Evolutionary conservation across 1,140 invertebrate species (phyloP).

Genomic region (Limonius californicus): DNA sequence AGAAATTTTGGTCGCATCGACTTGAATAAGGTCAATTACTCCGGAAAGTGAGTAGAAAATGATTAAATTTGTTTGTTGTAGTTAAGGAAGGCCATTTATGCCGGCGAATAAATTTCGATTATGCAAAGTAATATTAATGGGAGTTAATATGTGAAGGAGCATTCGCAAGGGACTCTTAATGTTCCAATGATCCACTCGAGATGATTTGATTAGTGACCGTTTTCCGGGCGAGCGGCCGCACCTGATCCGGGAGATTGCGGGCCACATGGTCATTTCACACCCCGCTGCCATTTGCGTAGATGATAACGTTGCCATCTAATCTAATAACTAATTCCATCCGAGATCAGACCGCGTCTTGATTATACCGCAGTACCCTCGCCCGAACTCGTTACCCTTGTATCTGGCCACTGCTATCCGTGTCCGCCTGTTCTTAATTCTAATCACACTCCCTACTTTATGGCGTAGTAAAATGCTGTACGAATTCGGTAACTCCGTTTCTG

Average conservation of each 20-base stretch:
- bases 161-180: conserved; percentile 11
- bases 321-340: conserved; percentile 36
- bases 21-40: too few relatives aligned
- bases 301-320: conserved; percentile 32
- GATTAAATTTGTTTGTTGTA: too few relatives aligned
- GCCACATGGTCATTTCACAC: conserved; percentile 33
- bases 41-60: too few relatives aligned
- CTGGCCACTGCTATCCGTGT: conserved; percentile 19
- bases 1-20: too few relatives aligned
- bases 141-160: not conserved
- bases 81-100: too few relatives aligned
- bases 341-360: conserved; percentile 26
- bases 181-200: conserved; percentile 14
- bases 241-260: conserved; percentile 26
- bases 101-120: too few relatives aligned
- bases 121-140: too few relatives aligned
- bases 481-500: conserved; percentile 17
- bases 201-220: conserved; percentile 27
- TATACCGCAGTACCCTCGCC: conserved; percentile 22
- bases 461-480: conserved; percentile 21
- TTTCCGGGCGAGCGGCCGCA: conserved; percentile 25
- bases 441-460: conserved; percentile 27
- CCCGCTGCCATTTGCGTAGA: conserved; percentile 28
- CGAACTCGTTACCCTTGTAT: conserved; percentile 12
- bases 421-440: conserved; percentile 29